Base-by-base conservation (phyloP, 1,140 invertebrate species). In the Drosophila virilis region DNA sequence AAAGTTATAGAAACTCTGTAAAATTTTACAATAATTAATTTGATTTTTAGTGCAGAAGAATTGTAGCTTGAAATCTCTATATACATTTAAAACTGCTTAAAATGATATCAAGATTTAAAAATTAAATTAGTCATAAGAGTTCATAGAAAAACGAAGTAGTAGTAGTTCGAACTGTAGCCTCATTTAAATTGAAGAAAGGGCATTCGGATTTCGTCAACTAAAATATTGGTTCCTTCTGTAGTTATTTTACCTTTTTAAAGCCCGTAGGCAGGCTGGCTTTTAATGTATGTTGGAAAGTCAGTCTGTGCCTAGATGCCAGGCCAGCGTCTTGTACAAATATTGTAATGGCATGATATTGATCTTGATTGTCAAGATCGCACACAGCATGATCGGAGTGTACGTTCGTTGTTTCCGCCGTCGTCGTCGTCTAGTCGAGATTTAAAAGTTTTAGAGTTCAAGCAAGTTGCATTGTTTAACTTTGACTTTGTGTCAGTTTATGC, bases 281-380 rank as follows among this genome's bases (percentile, higher is more conserved):
- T 59, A 74, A 58, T 55, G 55, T 66, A 45, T 72, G 65, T 61
- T 69, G 48, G 65, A 74, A 69, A 69, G 71, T 74, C 65, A 78
- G 74, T 65, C 60, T 50, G 51, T 45, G 62, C n/a, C 59, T 58
- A 58, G 60, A 50, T 17, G 46, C 28, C 54, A 52, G 13, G 28
- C 57, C 62, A 74, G 78, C 75, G 82, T 59, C 86, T 88, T 88
- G 83, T 83, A 88, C 84, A 75, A 75, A 75, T 75, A 80, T 88
- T 89, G 83, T 89, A 83, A 80, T 70, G 75, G 79, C 73, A 42
- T 68, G 83, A 88, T 88, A 88, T 77, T 88, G 83, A 88, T 88
- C 83, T 88, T 88, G 79, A 88, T 89, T 79, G 83, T 74, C 67
- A 88, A 88, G 83, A 88, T 88, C 83, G 83, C 83, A 86, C 83